A percentile compares a stretch with the other conserved stretches of the same genome.
Conservation (phyloP, 2,797 vertebrate species). For the Peromyscus eremicus region DNA sequence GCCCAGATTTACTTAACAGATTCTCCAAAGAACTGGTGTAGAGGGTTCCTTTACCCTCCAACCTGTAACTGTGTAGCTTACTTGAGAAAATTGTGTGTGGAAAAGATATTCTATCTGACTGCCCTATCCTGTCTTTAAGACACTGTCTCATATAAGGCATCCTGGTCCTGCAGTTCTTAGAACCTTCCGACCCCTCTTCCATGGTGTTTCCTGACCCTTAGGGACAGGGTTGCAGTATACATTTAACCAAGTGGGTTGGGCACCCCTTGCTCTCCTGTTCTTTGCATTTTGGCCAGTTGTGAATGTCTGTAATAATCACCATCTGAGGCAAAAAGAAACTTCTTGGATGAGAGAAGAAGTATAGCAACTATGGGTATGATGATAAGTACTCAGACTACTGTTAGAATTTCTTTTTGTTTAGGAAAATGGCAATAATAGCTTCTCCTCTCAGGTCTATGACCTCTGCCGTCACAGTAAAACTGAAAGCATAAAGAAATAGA, state of each 20-base stretch:
- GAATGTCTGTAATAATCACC: no score
- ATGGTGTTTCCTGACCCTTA: neutral
- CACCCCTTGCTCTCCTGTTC: neutral
- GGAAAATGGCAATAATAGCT: neutral
- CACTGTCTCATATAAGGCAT: no score
- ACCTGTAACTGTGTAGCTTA: neutral
- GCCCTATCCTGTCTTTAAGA: neutral
- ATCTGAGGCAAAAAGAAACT: neutral
- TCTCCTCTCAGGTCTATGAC: neutral
- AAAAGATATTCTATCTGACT: neutral
- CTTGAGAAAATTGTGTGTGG: slow-evolving; percentile 14
- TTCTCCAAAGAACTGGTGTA: neutral
- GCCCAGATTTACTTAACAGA: neutral
- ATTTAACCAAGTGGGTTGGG: no score
- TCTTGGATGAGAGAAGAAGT: no score
- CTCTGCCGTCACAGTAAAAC: neutral
- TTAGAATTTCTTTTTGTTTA: neutral
- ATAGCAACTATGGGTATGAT: neutral
- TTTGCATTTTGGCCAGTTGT: neutral
- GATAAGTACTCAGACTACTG: no score
- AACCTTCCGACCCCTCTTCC: no score
- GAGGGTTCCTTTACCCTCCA: neutral
- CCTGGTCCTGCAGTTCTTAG: neutral
- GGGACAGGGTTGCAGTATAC: no score
- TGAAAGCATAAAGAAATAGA: neutral